Conservation (phyloP, 1,140 invertebrate species). For the Drosophila micromelanica region DNA sequence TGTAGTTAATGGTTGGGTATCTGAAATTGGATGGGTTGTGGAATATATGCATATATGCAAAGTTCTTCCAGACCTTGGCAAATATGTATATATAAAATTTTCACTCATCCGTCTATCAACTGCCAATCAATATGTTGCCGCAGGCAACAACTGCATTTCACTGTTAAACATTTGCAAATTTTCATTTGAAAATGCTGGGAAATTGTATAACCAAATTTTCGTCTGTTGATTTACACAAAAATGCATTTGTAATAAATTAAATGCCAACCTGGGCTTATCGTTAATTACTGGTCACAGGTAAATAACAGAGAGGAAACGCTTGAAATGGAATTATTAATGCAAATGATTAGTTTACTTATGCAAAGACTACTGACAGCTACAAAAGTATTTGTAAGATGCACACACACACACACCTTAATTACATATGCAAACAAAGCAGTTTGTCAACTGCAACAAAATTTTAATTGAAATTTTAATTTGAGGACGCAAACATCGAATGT, state of each 20-base stretch:
- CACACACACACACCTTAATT: constrained; percentile 17
- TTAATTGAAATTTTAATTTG: constrained; percentile 68
- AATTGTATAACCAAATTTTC: constrained; percentile 53
- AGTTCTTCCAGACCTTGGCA: too few relatives aligned
- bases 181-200: constrained; percentile 32
- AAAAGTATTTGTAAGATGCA: constrained; percentile 45
- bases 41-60: too few relatives aligned
- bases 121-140: constrained; percentile 7
- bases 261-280: constrained; percentile 28
- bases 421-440: constrained; percentile 48
- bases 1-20: too few relatives aligned
- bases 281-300: constrained; percentile 58
- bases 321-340: constrained; percentile 66
- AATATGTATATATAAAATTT: too few relatives aligned
- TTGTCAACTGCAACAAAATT: constrained; percentile 36
- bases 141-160: constrained; percentile 13
- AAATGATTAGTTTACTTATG: constrained; percentile 54
- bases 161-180: constrained; percentile 63
- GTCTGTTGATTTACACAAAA: constrained; percentile 31
- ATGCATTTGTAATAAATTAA: constrained; percentile 19
- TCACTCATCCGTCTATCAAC: background rate
- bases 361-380: constrained; percentile 11
- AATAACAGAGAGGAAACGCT: constrained; percentile 19
- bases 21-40: too few relatives aligned
- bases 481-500: constrained; percentile 37